Evolutionary conservation across 2,888 invertebrate genomes (phyloP), one percentile per base, ranked within the genome.

Genomic region (Melitaea athalia): DNA sequence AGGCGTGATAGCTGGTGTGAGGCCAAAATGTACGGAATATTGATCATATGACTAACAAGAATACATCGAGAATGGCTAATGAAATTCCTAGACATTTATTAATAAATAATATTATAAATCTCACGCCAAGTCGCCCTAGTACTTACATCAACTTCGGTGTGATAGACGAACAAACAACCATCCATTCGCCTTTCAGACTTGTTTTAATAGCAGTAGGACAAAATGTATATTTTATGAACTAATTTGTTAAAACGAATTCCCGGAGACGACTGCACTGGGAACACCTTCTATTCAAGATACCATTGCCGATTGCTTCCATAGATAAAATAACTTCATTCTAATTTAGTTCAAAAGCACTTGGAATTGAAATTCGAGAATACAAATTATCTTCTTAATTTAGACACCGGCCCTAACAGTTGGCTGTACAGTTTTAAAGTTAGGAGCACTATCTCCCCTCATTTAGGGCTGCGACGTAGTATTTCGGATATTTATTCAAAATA

Each of bases 381-480:
- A 55, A 55, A 55, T 55, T 55, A 55, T 55, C 55, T 52, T 52
- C 52, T 14, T 55, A 55, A 55, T 55, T 55, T 33, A 55, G 55
- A 55, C 55, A n/a, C 55, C 17, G 33, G 33, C 33, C 55, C 33
- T 55, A n/a, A 55, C 14, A 55, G 33, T 55, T 52, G 17, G 55
- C 12, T n/a, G 14, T 38, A 38, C 55, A 55, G 55, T 38, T 38
- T 55, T 33, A 55, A 38, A 55, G 33, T 33, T 55, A 55, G 33
- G 42, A 24, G 33, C 53, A 45, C 43, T 53, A 49, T 53, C 45
- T 45, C 17, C 59, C 50, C 17, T 14, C 38, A n/a, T 53, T 53
- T 53, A 55, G 55, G 55, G 55, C 7, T 38, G 55, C 8, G n/a
- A 10, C 12, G 7, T 3, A 10, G 3, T 10, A 8, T 15, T 15